Percentiles rank a stretch among this genome's conserved stretches.
Conservation (phyloP, 1,140 invertebrate genomes). For the Dermatophagoides farinae region DNA sequence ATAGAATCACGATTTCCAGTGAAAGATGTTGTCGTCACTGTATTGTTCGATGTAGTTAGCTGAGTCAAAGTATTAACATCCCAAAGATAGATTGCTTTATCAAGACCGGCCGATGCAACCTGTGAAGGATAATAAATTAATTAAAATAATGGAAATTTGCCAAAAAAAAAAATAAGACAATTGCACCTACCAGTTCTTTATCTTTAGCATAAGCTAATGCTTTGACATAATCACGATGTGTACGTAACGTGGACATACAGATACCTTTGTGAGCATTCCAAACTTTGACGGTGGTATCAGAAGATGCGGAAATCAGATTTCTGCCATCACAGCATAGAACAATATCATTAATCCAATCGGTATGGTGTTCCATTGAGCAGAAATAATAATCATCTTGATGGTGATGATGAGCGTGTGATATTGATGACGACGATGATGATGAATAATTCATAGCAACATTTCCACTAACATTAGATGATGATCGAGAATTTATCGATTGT, state of each 20-base stretch:
- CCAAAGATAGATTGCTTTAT: constrained; percentile 93
- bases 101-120: constrained; percentile 89
- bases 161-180: neutral
- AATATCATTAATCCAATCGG: constrained; percentile 99
- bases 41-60: constrained; percentile 92
- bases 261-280: constrained; percentile 99
- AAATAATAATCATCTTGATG: constrained; percentile 52
- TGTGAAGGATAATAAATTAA: neutral
- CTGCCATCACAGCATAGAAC: constrained; percentile 87
- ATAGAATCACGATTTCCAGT: constrained; percentile 95
- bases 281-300: constrained; percentile 97
- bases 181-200: constrained; percentile 40
- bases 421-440: neutral
- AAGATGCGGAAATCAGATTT: constrained; percentile 94
- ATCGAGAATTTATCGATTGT: neutral
- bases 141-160: neutral
- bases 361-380: constrained; percentile 79
- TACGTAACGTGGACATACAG: constrained; percentile 88
- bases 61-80: constrained; percentile 96
- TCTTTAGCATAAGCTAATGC: constrained; percentile 96
- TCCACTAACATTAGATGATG: neutral
- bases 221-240: constrained; percentile 97
- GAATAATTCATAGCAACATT: neutral
- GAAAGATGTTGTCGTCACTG: constrained; percentile 90
- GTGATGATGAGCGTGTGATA: neutral